A percentile compares a stretch with the other conserved stretches of the same genome.
These are phyloP conservation scores for Aphrophora alni DNA, from an alignment of 2,888 invertebrate species.

Conservation along the genomic window DNA sequence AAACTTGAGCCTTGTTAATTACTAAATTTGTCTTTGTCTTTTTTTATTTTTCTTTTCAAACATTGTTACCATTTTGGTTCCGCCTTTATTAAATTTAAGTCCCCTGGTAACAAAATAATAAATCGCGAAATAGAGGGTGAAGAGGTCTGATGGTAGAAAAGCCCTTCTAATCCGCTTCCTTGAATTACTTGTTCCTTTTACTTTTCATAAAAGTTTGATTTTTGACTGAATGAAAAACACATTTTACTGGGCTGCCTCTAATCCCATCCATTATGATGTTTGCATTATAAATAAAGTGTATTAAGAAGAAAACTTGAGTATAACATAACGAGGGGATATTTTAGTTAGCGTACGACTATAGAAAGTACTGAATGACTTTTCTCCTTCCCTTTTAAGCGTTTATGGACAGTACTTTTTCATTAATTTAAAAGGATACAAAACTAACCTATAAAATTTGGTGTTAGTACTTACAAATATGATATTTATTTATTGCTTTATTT, in stretches of 20 bases:
- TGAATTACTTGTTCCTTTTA: background rate
- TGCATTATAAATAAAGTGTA: background rate
- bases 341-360: no score
- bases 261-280: background rate
- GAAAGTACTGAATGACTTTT: background rate
- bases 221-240: background rate
- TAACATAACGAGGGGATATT: background rate
- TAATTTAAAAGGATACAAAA: no score
- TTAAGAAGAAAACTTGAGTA: background rate
- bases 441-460: no score
- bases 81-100: no score
- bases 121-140: background rate
- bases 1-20: no score
- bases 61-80: no score
- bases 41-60: no score
- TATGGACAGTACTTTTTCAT: background rate
- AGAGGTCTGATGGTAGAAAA: background rate
- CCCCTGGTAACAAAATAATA: no score
- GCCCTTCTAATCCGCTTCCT: background rate
- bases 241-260: background rate
- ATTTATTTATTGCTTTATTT: no score
- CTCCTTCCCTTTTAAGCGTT: background rate
- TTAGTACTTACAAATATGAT: no score
- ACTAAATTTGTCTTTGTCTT: no score
- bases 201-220: slow-evolving; percentile 9